Percentiles rank a stretch among this genome's conserved stretches.
These are phyloP conservation scores for Hyposoter dolosus DNA, from an alignment of 2,888 invertebrate genomes.

Conservation along the genomic window DNA sequence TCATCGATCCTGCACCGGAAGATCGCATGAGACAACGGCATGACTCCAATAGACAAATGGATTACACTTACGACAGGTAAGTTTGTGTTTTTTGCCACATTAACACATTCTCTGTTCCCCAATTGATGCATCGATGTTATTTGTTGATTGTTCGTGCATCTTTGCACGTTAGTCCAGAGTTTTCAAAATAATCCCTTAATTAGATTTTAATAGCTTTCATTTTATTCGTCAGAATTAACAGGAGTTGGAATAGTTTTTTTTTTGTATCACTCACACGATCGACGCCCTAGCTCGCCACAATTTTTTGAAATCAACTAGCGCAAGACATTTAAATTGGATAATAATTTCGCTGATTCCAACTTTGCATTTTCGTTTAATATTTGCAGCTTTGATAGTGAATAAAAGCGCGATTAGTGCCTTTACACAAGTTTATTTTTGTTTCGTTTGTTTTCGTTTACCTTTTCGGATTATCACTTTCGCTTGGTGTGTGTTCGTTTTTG, in stretches of 20 bases:
- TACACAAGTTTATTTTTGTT: constrained; percentile 45
- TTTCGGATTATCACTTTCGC: constrained; percentile 72
- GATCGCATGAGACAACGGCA: constrained; percentile 91
- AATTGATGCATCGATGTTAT: constrained; percentile 11
- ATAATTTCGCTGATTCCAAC: neutral
- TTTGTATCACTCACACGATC: neutral
- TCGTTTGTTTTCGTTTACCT: constrained; percentile 63
- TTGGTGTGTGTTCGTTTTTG: constrained; percentile 68
- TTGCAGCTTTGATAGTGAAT: neutral
- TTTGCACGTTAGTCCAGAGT: constrained; percentile 18
- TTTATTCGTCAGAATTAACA: neutral
- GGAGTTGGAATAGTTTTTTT: neutral
- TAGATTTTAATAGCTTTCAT: neutral
- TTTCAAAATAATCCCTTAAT: constrained; percentile 32
- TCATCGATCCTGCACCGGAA: constrained; percentile 93
- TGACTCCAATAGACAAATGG: constrained; percentile 90
- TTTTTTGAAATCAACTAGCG: neutral
- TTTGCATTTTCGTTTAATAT: neutral
- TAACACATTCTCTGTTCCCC: neutral
- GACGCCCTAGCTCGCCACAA: neutral
- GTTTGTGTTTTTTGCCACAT: constrained; percentile 69
- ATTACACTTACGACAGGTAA: constrained; percentile 94
- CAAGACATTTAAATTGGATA: neutral
- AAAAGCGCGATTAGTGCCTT: constrained; percentile 19
- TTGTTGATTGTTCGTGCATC: constrained; percentile 48